phyloP scores from a whole-genome alignment of 2,797 vertebrate genomes.

The Craterocephalus amniculus region DNA sequence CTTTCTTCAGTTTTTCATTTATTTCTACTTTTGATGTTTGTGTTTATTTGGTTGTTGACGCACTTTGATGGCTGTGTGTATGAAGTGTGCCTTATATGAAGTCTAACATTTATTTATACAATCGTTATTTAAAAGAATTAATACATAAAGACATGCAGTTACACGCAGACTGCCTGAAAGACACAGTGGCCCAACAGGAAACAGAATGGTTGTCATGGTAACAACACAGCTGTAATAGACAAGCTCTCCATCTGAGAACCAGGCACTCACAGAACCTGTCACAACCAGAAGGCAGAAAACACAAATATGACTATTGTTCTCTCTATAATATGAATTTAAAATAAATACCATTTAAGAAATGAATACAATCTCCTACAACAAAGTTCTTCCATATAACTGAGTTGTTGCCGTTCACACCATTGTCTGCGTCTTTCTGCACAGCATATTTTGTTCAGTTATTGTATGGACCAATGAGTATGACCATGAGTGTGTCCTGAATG shows the following conservation, averaged over 20 bases:
- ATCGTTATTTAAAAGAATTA: background rate
- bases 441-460: no score
- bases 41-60: constrained; percentile 23
- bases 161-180: background rate
- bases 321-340: background rate
- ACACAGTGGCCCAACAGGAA: constrained; percentile 12
- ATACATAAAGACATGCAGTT: background rate
- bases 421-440: no score
- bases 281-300: background rate
- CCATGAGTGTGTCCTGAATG: no score
- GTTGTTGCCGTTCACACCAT: no score
- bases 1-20: constrained; percentile 33
- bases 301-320: background rate
- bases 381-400: no score
- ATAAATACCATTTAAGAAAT: background rate
- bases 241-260: constrained; percentile 20
- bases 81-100: constrained; percentile 21
- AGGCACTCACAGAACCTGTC: background rate
- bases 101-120: constrained; percentile 24
- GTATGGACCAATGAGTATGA: no score
- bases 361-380: no score
- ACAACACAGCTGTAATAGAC: constrained; percentile 40
- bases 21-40: constrained; percentile 49
- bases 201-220: constrained; percentile 53
- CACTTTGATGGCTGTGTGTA: constrained; percentile 23